Evolutionary conservation across 2,113 vertebrate species (phyloP).

Genomic region (Promerops cafer): DNA sequence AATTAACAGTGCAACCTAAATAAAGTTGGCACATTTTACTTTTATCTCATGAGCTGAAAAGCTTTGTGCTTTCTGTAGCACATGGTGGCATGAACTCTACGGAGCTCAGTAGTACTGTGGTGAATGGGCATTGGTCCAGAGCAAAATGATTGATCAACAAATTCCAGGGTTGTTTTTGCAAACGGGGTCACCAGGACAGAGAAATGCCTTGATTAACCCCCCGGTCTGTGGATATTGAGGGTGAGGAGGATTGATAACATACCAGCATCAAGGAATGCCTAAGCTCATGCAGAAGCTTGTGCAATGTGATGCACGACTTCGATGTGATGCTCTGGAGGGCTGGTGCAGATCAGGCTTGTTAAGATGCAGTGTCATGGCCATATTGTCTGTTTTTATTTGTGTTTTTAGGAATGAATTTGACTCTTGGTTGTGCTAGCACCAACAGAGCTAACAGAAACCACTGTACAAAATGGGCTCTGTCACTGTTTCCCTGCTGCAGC

Average conservation of each 20-base stretch:
- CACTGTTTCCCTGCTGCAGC: background rate
- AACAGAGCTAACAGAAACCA: background rate
- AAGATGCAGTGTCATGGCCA: background rate
- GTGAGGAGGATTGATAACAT: background rate
- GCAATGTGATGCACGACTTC: fast-evolving
- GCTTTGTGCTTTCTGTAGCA: background rate
- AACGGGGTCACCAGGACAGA: background rate
- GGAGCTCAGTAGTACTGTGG: fast-evolving
- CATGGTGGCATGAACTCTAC: fast-evolving
- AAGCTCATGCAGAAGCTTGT: fast-evolving
- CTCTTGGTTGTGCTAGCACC: background rate
- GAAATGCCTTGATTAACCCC: background rate
- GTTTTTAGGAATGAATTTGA: background rate
- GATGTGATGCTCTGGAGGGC: background rate
- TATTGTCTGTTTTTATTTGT: background rate
- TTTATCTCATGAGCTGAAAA: background rate
- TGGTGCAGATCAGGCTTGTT: background rate
- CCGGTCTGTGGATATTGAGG: background rate
- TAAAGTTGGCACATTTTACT: background rate
- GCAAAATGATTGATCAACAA: background rate
- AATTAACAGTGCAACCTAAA: background rate
- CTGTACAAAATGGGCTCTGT: background rate
- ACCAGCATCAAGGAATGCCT: background rate
- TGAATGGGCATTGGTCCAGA: background rate
- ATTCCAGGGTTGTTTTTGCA: background rate